Evolutionary conservation across 2,113 vertebrate species (phyloP).

Genomic region (Xenopus laevis): DNA sequence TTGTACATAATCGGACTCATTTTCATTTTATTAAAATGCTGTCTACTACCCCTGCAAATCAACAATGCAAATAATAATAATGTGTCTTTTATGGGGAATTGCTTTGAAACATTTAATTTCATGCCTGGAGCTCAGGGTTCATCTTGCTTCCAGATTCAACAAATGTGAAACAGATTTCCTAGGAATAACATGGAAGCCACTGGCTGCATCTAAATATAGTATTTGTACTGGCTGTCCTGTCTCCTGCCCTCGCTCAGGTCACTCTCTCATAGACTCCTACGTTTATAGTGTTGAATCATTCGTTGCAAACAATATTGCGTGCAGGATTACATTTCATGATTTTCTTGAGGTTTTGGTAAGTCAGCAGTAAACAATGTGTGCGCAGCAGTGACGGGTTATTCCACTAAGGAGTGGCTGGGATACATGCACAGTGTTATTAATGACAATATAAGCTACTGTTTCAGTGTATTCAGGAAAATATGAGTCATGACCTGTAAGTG

Average conservation of each 20-base stretch:
- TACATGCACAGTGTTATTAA: neutral
- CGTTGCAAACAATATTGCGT: neutral
- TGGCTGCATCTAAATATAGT: neutral
- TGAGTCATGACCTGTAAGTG: neutral
- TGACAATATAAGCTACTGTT: neutral
- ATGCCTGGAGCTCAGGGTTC: too few relatives aligned
- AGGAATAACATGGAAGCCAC: neutral
- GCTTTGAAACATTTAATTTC: too few relatives aligned
- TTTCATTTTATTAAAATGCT: too few relatives aligned
- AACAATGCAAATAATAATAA: too few relatives aligned
- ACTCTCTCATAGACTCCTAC: neutral
- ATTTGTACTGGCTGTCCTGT: neutral
- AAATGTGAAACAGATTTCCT: neutral
- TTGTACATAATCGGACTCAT: too few relatives aligned
- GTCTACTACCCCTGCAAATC: too few relatives aligned
- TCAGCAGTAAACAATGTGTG: neutral
- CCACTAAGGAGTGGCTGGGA: neutral
- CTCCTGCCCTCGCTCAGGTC: neutral
- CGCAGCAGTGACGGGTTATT: neutral
- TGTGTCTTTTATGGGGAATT: too few relatives aligned
- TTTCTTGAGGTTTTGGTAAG: neutral
- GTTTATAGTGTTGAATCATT: slow-evolving; percentile 8
- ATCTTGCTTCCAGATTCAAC: too few relatives aligned
- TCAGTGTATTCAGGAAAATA: neutral
- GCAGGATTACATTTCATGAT: neutral